Base-by-base conservation (phyloP, 2,113 vertebrate species). In the Spea multiplicata region DNA sequence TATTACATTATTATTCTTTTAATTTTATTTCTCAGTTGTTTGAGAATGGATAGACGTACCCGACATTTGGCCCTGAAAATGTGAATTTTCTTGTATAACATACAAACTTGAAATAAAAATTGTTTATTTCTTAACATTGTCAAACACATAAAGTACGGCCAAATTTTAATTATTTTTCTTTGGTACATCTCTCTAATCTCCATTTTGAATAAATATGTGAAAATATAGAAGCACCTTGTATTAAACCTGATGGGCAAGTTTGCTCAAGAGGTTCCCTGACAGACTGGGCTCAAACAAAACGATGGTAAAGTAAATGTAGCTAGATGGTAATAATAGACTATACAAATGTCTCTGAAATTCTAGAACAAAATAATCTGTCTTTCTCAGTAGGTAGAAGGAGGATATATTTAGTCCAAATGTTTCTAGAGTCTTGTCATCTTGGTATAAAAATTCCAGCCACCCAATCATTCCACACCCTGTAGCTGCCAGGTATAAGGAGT, bases 381-480 rank as follows among this genome's bases (percentile, higher is more conserved):
- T 59, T 59, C 14, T 59, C 10, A 59, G 12, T 10, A 59, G 14
- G 4, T 2, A 59, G 2, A 59, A 59, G 10, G 10, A 59, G 55
- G 55, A 3, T 4, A 59, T 13, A 59, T 13, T 13, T 59, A 12
- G 9, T 9, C 9, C 55, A 59, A 59, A 59, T 59, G 55, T 59
- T 59, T 59, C 55, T 59, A 13, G 9, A 59, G 12, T 8, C 55
- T 59, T 59, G 55, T 59, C 55, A 59, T 59, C 55, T 59, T 59
- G 55, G 55, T 59, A 59, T 12, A 59, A 59, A 59, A 12, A 59
- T 59, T 59, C 55, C 55, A 59, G 9, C 55, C 12, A 59, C 10
- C 55, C 55, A 13, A 59, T 59, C 55, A 59, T 59, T 59, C 55
- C 55, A 59, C 55, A 59, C 55, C 55, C 55, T 59, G 14, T 59